Evolutionary conservation across 2,797 vertebrate genomes (phyloP).

Genomic region (Chelon auratus): DNA sequence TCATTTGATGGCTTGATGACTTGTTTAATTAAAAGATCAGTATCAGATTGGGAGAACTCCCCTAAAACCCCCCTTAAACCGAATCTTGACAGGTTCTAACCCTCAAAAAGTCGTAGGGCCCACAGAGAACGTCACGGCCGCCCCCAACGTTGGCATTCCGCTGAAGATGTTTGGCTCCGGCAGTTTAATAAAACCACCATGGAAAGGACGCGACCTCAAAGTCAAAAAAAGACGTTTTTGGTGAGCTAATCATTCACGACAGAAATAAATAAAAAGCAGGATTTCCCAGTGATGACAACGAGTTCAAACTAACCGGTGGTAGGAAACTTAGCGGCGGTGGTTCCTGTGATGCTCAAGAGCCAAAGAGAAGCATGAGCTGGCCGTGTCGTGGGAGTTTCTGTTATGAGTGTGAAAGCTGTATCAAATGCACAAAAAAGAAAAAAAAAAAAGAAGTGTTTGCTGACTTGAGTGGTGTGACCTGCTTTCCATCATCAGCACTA

Average conservation of each 20-base stretch:
- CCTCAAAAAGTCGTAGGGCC: no score
- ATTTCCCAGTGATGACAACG: slow-evolving; percentile 9
- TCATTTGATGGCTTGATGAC: no score
- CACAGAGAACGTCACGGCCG: no score
- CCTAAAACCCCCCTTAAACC: no score
- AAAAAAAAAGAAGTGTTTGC: slow-evolving; percentile 10
- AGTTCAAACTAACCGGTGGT: background rate
- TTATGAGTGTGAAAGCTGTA: slow-evolving; percentile 24
- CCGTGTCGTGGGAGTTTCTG: slow-evolving; percentile 26
- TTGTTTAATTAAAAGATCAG: no score
- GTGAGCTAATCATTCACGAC: slow-evolving; percentile 8
- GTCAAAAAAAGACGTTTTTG: no score
- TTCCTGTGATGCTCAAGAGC: background rate
- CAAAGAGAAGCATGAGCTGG: background rate
- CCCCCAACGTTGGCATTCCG: no score
- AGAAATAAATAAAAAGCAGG: slow-evolving; percentile 19
- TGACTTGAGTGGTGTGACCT: slow-evolving; percentile 28
- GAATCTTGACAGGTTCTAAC: no score
- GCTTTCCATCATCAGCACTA: slow-evolving; percentile 45
- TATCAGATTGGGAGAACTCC: no score
- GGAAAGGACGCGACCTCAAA: no score
- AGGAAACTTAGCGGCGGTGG: background rate
- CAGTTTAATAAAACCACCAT: no score
- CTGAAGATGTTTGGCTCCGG: no score
- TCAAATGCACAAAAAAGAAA: slow-evolving; percentile 14